A percentile compares a stretch with the other conserved stretches of the same genome.
These are phyloP conservation scores for Tokudaia tokunoshimensis DNA, from an alignment of 2,797 vertebrate species.

Conservation along the genomic window DNA sequence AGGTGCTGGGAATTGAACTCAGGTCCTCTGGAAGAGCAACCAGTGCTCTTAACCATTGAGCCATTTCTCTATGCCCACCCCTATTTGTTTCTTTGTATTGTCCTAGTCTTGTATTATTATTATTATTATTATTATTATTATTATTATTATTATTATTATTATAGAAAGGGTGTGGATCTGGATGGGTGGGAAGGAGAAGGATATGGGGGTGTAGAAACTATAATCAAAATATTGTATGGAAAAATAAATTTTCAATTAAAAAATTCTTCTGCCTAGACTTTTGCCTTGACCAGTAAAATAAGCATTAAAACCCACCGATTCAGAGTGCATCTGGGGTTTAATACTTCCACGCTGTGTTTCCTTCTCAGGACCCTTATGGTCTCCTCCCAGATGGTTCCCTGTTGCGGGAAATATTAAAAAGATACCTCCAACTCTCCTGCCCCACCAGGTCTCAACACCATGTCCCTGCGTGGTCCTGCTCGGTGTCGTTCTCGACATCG, in stretches of 20 bases:
- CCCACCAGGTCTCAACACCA: too few species aligned
- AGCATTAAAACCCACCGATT: not conserved
- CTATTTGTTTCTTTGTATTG: not conserved
- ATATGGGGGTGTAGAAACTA: not conserved
- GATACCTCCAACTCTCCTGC: too few species aligned
- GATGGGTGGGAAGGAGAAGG: not conserved
- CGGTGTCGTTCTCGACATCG: too few species aligned
- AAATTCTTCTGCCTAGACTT: not conserved
- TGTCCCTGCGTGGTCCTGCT: too few species aligned
- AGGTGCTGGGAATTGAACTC: not conserved
- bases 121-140: not conserved
- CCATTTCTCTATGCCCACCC: not conserved
- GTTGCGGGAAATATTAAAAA: too few species aligned
- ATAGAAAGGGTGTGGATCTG: not conserved
- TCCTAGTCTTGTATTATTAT: not conserved
- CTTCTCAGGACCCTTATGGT: accelerated
- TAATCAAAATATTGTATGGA: not conserved
- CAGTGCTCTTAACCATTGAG: not conserved
- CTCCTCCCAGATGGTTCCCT: too few species aligned
- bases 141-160: not conserved
- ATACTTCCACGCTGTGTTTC: accelerated
- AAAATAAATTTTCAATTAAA: not conserved
- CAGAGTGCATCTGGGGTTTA: not conserved
- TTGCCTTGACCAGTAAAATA: not conserved
- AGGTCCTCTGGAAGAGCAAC: not conserved